Base-by-base conservation (phyloP, 2,888 invertebrate genomes). In the Cepaea hortensis region DNA sequence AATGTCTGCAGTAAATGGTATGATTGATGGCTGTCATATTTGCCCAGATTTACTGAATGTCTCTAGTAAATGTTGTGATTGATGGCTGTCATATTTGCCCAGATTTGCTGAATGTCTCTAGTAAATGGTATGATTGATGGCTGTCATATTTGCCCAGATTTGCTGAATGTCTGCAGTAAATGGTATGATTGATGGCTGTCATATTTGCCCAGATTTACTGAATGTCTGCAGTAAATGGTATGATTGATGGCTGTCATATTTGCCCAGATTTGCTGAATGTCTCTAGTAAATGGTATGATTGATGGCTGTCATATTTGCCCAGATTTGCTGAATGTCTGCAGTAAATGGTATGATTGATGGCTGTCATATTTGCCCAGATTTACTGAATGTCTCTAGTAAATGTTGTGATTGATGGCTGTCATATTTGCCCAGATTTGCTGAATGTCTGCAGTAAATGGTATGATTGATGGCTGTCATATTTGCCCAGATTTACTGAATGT, bases 21-120 rank as follows among this genome's bases (percentile, higher is more conserved):
- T 55, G 7, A 55, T 55, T 9, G 6, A 55, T 55, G 6, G 55
- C 1, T 35, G 35, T 35, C 6, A 55, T 55, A 55, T 84, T 61
- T 55, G 68, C 87, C 20, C 87, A 93, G 91, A 92, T 48, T 90
- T 92, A 79, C 86, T 92, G 82, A 91, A 90, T 89, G 91, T n/a
- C n/a, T n/a, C n/a, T n/a, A n/a, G n/a, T 55, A 55, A 9, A 55
- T 55, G 6, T 0, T 55, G 11, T 55, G 7, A 55, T 55, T 9
- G 6, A 55, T 55, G 6, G 55, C 1, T 35, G 35, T 35, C 6
- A 55, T 55, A 55, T 84, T 61, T 55, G 68, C 87, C 20, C 87
- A 93, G 91, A 92, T 48, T 90, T 92, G 81, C 86, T 92, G 82
- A 91, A 90, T 89, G 91, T n/a, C n/a, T n/a, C n/a, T n/a, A n/a